These are phyloP conservation scores for Ophonus ardosiacus DNA, from an alignment of 2,888 invertebrate genomes.

Conservation along the genomic window DNA sequence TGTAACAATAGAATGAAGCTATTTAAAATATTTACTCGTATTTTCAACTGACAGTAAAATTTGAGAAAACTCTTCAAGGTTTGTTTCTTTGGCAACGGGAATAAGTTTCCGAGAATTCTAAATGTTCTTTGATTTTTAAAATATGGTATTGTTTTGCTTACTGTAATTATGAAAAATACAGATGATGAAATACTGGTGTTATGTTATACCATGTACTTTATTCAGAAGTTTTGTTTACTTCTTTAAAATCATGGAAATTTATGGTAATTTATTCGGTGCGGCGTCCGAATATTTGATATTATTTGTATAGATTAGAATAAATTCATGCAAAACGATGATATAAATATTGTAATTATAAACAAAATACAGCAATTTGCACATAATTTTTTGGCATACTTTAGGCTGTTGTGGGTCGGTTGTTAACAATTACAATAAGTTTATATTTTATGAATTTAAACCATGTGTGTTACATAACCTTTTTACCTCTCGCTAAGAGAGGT, in stretches of 20 bases:
- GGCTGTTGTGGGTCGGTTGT: neutral
- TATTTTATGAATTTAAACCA: neutral
- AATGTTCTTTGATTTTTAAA: neutral
- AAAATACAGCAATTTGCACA: neutral
- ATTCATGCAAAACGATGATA: conserved; percentile 21
- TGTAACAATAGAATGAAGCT: neutral
- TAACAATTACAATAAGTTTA: neutral
- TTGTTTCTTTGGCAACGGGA: neutral
- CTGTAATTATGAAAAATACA: neutral
- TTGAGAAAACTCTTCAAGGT: neutral
- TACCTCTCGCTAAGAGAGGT: neutral
- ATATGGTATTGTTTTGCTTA: conserved; percentile 14
- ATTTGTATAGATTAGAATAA: conserved; percentile 20
- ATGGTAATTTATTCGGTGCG: conserved; percentile 1
- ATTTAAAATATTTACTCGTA: neutral
- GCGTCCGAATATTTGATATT: conserved; percentile 14
- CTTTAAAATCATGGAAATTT: conserved; percentile 8
- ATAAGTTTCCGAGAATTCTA: neutral
- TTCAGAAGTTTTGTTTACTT: conserved; percentile 21
- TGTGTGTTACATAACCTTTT: neutral
- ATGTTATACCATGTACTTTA: neutral
- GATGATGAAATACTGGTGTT: conserved; percentile 9
- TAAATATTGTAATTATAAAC: conserved; percentile 1
- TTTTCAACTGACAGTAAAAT: neutral
- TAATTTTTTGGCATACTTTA: neutral